Conservation (phyloP, 2,797 vertebrate species). For the Protonibea diacanthus region DNA sequence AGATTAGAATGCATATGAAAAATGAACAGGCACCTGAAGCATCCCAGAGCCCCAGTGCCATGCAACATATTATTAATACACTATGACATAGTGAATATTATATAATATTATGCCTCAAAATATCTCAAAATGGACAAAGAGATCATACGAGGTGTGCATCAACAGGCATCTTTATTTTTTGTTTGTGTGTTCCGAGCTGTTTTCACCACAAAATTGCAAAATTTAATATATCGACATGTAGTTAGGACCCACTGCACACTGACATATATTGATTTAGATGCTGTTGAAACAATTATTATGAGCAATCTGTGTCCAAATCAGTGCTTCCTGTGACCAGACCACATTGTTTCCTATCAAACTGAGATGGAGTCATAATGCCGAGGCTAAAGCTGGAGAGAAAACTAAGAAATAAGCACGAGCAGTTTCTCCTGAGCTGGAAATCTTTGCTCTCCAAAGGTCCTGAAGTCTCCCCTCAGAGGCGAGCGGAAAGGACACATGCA, state of each 20-base stretch:
- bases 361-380: too few species aligned
- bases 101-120: too few species aligned
- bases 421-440: neutral
- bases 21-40: constrained; percentile 9
- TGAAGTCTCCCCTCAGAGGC: neutral
- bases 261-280: neutral
- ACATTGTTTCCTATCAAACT: neutral
- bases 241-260: neutral
- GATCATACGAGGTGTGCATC: too few species aligned
- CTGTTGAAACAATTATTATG: neutral
- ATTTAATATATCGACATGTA: neutral
- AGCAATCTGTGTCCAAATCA: neutral
- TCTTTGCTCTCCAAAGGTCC: neutral
- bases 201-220: too few species aligned
- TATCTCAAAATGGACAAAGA: too few species aligned
- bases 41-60: neutral
- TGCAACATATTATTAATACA: too few species aligned
- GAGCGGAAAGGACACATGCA: neutral
- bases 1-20: constrained; percentile 19
- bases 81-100: too few species aligned
- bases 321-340: neutral
- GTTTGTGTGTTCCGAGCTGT: too few species aligned
- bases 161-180: too few species aligned
- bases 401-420: neutral
- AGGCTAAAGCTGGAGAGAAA: neutral